phyloP scores from a whole-genome alignment of 1,140 invertebrate species.

The Lasaia peninsularis region DNA sequence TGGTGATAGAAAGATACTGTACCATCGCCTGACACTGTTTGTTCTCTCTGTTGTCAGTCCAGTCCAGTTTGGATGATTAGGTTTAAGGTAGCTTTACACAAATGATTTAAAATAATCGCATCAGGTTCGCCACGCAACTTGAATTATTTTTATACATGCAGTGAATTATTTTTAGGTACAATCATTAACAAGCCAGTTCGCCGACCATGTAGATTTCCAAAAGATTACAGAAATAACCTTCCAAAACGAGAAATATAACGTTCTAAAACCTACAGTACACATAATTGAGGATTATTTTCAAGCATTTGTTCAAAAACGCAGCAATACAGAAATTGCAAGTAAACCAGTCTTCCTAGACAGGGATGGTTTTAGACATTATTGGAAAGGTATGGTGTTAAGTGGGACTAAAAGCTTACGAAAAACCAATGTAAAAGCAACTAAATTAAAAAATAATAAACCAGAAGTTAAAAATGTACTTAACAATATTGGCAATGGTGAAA shows the following conservation, averaged over 20 bases:
- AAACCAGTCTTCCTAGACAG: conserved; percentile 41
- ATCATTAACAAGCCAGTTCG: conserved; percentile 28
- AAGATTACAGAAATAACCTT: conserved; percentile 42
- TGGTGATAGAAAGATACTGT: too few species aligned
- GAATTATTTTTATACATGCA: too few species aligned
- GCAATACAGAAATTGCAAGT: conserved; percentile 24
- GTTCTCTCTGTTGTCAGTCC: too few species aligned
- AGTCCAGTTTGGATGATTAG: too few species aligned
- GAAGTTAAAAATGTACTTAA: not conserved
- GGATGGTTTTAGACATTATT: conserved; percentile 48
- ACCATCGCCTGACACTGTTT: too few species aligned
- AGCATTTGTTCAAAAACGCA: conserved; percentile 37
- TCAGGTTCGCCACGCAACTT: too few species aligned
- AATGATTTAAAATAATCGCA: too few species aligned
- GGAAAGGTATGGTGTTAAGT: conserved; percentile 32
- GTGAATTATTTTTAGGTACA: conserved; percentile 30
- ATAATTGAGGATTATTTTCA: conserved; percentile 44
- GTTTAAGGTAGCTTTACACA: too few species aligned
- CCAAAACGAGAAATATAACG: conserved; percentile 45
- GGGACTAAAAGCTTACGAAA: conserved; percentile 34
- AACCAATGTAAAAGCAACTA: conserved; percentile 12
- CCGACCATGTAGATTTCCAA: conserved; percentile 47
- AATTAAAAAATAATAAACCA: not conserved
- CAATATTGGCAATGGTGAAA: not conserved
- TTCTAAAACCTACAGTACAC: conserved; percentile 45